These are phyloP conservation scores for Rhinolophus ferrumequinum DNA, from an alignment of 2,113 vertebrate genomes.

Conservation along the genomic window DNA sequence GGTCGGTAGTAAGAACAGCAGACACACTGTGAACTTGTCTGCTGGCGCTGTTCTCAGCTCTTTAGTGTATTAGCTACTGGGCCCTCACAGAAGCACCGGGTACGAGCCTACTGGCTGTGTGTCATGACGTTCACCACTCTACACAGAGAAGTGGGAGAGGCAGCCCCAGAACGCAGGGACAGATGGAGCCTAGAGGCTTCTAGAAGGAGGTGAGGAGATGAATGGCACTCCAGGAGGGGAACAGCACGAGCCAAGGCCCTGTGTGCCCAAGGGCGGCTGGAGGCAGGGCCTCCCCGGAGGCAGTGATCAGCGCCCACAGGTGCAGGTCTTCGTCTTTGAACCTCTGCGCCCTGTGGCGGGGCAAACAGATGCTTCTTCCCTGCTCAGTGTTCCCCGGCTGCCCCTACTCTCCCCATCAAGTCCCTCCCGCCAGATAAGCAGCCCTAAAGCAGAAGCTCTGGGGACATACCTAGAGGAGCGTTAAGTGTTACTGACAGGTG, in stretches of 20 bases:
- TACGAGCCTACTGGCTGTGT: fast-evolving
- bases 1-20: neutral
- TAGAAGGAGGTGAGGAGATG: neutral
- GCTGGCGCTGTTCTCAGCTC: neutral
- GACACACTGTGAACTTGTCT: fast-evolving
- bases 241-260: neutral
- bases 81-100: neutral
- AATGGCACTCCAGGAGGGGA: neutral
- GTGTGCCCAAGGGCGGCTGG: neutral
- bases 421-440: fast-evolving
- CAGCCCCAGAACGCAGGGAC: neutral
- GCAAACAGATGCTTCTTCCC: neutral
- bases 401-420: fast-evolving
- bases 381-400: fast-evolving
- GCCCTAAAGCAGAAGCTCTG: neutral
- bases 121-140: fast-evolving
- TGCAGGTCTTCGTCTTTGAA: fast-evolving
- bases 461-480: neutral
- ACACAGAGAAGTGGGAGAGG: neutral
- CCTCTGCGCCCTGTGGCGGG: neutral
- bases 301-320: fast-evolving
- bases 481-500: neutral
- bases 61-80: neutral
- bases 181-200: neutral
- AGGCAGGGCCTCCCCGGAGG: too few relatives aligned